phyloP scores from a whole-genome alignment of 2,888 invertebrate genomes.

The Eurois occulta region DNA sequence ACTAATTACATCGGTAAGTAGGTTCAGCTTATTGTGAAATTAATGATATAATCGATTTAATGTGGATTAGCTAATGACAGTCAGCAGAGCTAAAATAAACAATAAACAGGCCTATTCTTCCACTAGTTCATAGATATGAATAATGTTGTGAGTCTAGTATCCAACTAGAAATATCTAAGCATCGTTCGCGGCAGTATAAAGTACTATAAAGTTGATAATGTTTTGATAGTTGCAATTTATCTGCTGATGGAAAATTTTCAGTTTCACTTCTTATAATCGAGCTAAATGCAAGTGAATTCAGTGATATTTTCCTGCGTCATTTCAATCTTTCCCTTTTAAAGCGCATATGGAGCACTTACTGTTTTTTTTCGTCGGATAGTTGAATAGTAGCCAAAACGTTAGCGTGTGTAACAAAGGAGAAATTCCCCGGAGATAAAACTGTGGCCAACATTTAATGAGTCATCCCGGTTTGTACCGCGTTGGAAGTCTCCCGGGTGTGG shows the following conservation, averaged over 20 bases:
- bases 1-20: constrained; percentile 29
- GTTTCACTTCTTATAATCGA: constrained; percentile 15
- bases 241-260: constrained; percentile 24
- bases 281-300: constrained; percentile 14
- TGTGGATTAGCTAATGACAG: constrained; percentile 30
- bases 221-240: constrained; percentile 18
- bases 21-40: constrained; percentile 15
- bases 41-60: constrained; percentile 30
- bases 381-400: constrained; percentile 80
- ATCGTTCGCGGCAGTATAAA: background rate
- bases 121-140: constrained; percentile 5
- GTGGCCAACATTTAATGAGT: constrained; percentile 76
- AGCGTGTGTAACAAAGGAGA: constrained; percentile 77
- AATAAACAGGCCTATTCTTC: constrained; percentile 20
- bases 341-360: constrained; percentile 58
- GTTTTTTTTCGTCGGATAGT: constrained; percentile 70
- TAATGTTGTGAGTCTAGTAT: constrained; percentile 4
- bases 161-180: constrained; percentile 21
- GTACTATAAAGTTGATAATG: constrained; percentile 19
- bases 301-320: background rate
- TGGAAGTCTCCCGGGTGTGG: constrained; percentile 64
- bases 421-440: constrained; percentile 76
- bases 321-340: constrained; percentile 60
- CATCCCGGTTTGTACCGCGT: constrained; percentile 70
- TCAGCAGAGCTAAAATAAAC: constrained; percentile 16